These are phyloP conservation scores for Helicoverpa armigera DNA, from an alignment of 1,140 invertebrate species.

Conservation along the genomic window DNA sequence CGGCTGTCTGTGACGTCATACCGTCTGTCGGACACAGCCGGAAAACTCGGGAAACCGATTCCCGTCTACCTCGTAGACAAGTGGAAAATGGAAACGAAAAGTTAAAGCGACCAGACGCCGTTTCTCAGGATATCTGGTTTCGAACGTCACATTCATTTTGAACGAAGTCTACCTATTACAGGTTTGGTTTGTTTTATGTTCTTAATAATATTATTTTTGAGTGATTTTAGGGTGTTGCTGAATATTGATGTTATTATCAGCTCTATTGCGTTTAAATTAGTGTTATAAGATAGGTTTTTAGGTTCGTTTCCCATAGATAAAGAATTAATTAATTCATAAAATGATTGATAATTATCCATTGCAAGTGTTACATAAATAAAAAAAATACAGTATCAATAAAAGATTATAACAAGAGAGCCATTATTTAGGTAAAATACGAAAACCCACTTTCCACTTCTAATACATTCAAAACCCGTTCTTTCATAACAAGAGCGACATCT, in stretches of 20 bases:
- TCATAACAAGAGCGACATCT: constrained; percentile 2
- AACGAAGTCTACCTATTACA: background rate
- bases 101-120: constrained; percentile 23
- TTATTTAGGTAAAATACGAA: background rate
- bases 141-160: background rate
- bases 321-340: too few species aligned
- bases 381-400: too few species aligned
- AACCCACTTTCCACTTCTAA: background rate
- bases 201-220: background rate
- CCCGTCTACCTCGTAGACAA: constrained; percentile 6
- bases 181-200: background rate
- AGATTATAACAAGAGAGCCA: too few species aligned
- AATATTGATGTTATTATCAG: too few species aligned
- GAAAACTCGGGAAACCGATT: background rate
- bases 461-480: constrained; percentile 25
- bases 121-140: constrained; percentile 11
- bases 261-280: too few species aligned
- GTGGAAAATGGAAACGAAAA: constrained; percentile 26
- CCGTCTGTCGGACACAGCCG: constrained; percentile 18
- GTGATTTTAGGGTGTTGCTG: too few species aligned
- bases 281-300: too few species aligned
- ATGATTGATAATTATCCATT: too few species aligned
- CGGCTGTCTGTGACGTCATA: background rate
- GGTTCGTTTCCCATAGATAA: too few species aligned
- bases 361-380: too few species aligned